A percentile compares a stretch with the other conserved stretches of the same genome.
These are phyloP conservation scores for Unio pictorum DNA, from an alignment of 2,888 invertebrate species.

Conservation along the genomic window DNA sequence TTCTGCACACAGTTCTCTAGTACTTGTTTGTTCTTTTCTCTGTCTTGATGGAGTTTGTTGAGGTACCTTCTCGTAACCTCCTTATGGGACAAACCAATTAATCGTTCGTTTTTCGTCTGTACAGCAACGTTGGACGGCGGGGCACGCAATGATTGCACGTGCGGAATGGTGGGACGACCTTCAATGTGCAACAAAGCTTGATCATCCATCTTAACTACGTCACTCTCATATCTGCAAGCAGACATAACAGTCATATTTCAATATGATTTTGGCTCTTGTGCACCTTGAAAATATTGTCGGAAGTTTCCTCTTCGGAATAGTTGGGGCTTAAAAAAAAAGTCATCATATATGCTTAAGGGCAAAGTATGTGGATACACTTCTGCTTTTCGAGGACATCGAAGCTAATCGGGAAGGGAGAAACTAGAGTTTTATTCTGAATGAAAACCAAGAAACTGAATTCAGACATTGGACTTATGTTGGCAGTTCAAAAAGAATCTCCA, in stretches of 20 bases:
- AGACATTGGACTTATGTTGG: too few species aligned
- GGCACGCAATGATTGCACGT: constrained; percentile 34
- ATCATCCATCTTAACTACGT: constrained; percentile 23
- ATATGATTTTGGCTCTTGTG: too few species aligned
- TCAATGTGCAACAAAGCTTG: constrained; percentile 37
- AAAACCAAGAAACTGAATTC: too few species aligned
- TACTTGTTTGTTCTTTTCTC: constrained; percentile 39
- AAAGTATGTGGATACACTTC: too few species aligned
- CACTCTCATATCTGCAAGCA: constrained; percentile 37
- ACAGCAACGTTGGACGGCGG: constrained; percentile 41
- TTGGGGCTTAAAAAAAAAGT: too few species aligned
- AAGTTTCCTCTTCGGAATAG: too few species aligned
- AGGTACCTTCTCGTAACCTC: constrained; percentile 38
- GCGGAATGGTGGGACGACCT: constrained; percentile 43
- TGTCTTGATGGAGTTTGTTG: constrained; percentile 36
- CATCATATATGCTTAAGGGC: too few species aligned
- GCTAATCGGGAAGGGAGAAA: too few species aligned
- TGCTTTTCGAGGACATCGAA: too few species aligned
- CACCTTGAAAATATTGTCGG: too few species aligned
- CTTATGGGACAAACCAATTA: constrained; percentile 35
- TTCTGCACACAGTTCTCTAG: constrained; percentile 38
- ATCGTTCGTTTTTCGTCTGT: constrained; percentile 21
- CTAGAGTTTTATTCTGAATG: too few species aligned
- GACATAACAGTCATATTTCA: background rate
- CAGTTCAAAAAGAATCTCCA: too few species aligned